These are phyloP conservation scores for Loriculus beryllinus DNA, from an alignment of 2,797 vertebrate species.

Conservation along the genomic window DNA sequence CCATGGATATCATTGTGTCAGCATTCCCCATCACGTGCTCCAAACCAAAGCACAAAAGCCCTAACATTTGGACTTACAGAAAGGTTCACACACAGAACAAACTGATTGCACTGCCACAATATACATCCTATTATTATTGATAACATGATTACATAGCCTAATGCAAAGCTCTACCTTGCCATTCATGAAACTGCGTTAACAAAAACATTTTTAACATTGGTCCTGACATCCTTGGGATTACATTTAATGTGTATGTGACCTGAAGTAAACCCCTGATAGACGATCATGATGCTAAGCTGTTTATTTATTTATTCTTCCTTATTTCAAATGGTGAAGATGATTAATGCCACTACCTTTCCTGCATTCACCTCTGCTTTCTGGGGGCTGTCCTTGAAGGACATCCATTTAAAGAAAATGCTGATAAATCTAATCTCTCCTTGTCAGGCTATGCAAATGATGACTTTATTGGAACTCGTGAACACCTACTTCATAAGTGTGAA, in stretches of 20 bases:
- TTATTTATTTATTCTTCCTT: constrained; percentile 79
- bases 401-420: constrained; percentile 70
- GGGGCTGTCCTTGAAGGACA: constrained; percentile 76
- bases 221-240: constrained; percentile 71
- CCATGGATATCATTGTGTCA: not conserved
- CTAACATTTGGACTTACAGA: not conserved
- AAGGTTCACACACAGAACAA: not conserved
- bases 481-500: not conserved
- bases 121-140: constrained; percentile 1
- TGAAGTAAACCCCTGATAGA: constrained; percentile 60
- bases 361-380: constrained; percentile 67
- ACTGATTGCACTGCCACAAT: not conserved
- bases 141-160: not conserved
- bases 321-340: constrained; percentile 71
- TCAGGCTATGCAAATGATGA: constrained; percentile 61
- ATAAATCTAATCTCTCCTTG: constrained; percentile 71
- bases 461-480: constrained; percentile 25
- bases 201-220: constrained; percentile 36
- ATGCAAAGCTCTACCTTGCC: not conserved
- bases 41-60: not conserved
- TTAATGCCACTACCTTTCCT: constrained; percentile 76
- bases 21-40: not conserved
- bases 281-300: constrained; percentile 70
- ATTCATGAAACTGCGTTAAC: not conserved
- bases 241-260: constrained; percentile 70